Evolutionary conservation across 2,888 invertebrate genomes (phyloP).

Genomic region (Apodemia mormo): DNA sequence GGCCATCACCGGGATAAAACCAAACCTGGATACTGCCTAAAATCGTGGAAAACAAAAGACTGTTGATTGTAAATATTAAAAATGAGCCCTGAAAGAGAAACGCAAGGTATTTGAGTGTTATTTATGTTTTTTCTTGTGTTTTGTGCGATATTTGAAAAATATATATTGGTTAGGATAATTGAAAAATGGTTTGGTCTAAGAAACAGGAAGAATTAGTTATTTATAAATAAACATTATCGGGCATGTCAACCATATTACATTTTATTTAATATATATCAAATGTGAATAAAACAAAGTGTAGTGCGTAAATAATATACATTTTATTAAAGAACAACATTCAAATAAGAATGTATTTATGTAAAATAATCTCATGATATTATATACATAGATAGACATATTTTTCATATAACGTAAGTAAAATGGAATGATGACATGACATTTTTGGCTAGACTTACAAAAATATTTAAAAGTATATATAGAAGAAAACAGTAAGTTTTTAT

Average conservation of each 20-base stretch:
- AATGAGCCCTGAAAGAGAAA: conserved; percentile 63
- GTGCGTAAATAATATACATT: background rate
- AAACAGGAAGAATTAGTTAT: too few relatives aligned
- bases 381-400: too few relatives aligned
- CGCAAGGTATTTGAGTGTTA: conserved; percentile 51
- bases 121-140: conserved; percentile 2
- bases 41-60: conserved; percentile 49
- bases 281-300: background rate
- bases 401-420: too few relatives aligned
- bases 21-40: conserved; percentile 9
- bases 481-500: too few relatives aligned
- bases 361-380: background rate
- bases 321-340: background rate
- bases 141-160: background rate
- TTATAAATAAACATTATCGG: too few relatives aligned
- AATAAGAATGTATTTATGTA: background rate
- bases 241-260: too few relatives aligned
- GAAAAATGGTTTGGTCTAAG: too few relatives aligned
- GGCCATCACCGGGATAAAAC: conserved; percentile 41
- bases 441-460: too few relatives aligned
- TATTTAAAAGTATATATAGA: too few relatives aligned
- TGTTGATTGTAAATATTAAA: conserved; percentile 39
- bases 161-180: background rate
- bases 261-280: background rate
- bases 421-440: too few relatives aligned